phyloP scores from a whole-genome alignment of 2,888 invertebrate species.

The Meiosimyza decipiens region DNA sequence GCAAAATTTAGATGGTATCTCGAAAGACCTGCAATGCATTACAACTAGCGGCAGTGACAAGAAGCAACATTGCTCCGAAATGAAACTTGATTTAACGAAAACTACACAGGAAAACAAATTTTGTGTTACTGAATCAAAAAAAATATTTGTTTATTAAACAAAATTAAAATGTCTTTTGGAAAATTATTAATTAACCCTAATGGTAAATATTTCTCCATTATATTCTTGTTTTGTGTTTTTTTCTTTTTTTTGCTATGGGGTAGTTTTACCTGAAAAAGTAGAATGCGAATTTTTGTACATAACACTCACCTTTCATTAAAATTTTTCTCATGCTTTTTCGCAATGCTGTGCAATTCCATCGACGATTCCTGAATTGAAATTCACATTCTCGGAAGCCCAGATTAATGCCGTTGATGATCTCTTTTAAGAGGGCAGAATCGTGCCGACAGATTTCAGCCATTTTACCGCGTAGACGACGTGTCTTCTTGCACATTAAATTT shows the following conservation, averaged over 20 bases:
- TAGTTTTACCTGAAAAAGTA: too few relatives aligned
- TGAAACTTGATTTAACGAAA: neutral
- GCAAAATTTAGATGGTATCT: slow-evolving; percentile 17
- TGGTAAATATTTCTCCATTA: too few relatives aligned
- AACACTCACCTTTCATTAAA: slow-evolving; percentile 78
- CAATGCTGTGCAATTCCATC: slow-evolving; percentile 91
- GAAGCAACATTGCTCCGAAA: neutral
- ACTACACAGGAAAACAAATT: too few relatives aligned
- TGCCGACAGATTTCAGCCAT: slow-evolving; percentile 86
- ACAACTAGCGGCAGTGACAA: slow-evolving; percentile 9
- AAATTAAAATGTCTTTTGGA: too few relatives aligned
- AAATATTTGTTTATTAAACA: too few relatives aligned
- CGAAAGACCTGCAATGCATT: slow-evolving; percentile 17
- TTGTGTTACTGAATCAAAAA: too few relatives aligned
- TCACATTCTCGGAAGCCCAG: slow-evolving; percentile 88
- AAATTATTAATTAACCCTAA: too few relatives aligned
- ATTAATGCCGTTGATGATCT: slow-evolving; percentile 85
- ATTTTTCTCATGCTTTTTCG: slow-evolving; percentile 78
- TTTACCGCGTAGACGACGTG: slow-evolving; percentile 79
- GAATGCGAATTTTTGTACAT: too few relatives aligned
- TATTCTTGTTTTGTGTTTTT: too few relatives aligned
- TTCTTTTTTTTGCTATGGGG: too few relatives aligned
- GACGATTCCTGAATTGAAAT: slow-evolving; percentile 83
- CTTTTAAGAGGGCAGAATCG: slow-evolving; percentile 82
- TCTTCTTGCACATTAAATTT: slow-evolving; percentile 88